Evolutionary conservation across 2,888 invertebrate species (phyloP).

Genomic region (Diarsia dahlii): DNA sequence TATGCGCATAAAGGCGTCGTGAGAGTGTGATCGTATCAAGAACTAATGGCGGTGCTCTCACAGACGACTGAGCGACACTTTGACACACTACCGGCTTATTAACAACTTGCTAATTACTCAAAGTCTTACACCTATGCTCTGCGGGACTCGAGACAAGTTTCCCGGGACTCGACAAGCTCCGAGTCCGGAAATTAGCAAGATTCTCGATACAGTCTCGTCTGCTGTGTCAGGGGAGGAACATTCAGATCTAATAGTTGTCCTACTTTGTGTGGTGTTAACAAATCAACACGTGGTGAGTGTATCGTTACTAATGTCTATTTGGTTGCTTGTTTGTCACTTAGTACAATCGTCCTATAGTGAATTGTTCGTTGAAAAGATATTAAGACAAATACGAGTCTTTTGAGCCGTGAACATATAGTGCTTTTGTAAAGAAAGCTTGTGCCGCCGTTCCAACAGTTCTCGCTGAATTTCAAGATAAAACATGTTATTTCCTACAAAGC

Average conservation of each 20-base stretch:
- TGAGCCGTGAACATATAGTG: neutral
- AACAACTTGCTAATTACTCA: slow-evolving; percentile 60
- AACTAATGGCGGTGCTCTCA: slow-evolving; percentile 43
- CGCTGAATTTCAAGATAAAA: slow-evolving; percentile 12
- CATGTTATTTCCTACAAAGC: slow-evolving; percentile 15
- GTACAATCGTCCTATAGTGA: slow-evolving; percentile 2
- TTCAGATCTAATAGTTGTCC: slow-evolving; percentile 27
- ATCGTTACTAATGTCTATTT: neutral
- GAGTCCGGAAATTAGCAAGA: slow-evolving; percentile 44
- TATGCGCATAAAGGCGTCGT: neutral
- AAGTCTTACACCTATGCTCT: slow-evolving; percentile 45
- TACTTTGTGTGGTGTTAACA: slow-evolving; percentile 32
- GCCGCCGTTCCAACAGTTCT: slow-evolving; percentile 6
- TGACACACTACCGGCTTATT: slow-evolving; percentile 39
- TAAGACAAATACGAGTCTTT: slow-evolving; percentile 8
- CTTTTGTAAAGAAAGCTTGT: slow-evolving; percentile 2
- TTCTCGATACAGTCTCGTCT: slow-evolving; percentile 29
- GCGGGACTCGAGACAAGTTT: slow-evolving; percentile 35
- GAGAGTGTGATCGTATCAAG: slow-evolving; percentile 16
- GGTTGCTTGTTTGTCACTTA: slow-evolving; percentile 6
- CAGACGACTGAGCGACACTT: slow-evolving; percentile 36
- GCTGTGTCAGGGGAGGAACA: slow-evolving; percentile 35
- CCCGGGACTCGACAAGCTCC: slow-evolving; percentile 21
- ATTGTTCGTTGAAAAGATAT: neutral
- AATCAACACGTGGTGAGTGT: slow-evolving; percentile 27